Conservation (phyloP, 2,113 vertebrate genomes). For the Eulacestoma nigropectus region DNA sequence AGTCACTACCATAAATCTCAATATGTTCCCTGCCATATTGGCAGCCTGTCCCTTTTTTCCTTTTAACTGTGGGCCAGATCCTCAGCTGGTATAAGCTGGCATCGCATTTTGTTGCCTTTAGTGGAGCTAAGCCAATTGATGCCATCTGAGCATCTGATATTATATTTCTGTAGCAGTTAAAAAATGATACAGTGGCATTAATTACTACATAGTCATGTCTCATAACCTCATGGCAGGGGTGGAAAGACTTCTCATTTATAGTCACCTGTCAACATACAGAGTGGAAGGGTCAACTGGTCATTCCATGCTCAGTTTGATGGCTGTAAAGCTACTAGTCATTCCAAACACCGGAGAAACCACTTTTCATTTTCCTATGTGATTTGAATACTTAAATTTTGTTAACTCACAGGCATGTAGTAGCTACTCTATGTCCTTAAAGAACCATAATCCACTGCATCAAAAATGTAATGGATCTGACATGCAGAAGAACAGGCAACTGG, state of each 20-base stretch:
- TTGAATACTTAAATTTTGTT: background rate
- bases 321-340: background rate
- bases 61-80: slow-evolving; percentile 54
- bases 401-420: background rate
- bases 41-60: slow-evolving; percentile 37
- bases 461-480: background rate
- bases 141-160: slow-evolving; percentile 52
- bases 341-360: background rate
- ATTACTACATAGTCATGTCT: slow-evolving; percentile 30
- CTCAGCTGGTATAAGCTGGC: slow-evolving; percentile 44
- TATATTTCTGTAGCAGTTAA: slow-evolving; percentile 31
- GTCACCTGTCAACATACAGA: background rate
- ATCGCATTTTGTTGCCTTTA: slow-evolving; percentile 38
- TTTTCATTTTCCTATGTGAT: background rate
- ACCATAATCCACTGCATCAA: background rate
- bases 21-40: slow-evolving; percentile 62
- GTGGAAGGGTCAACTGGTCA: slow-evolving; percentile 23
- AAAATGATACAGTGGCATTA: slow-evolving; percentile 36
- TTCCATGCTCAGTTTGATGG: slow-evolving; percentile 9
- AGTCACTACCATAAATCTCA: slow-evolving; percentile 55
- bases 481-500: background rate
- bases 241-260: background rate
- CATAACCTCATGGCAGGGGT: slow-evolving; percentile 5
- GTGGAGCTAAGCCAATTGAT: slow-evolving; percentile 51
- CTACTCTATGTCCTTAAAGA: background rate